phyloP scores from a whole-genome alignment of 2,888 invertebrate genomes.

The Nebria brevicollis region DNA sequence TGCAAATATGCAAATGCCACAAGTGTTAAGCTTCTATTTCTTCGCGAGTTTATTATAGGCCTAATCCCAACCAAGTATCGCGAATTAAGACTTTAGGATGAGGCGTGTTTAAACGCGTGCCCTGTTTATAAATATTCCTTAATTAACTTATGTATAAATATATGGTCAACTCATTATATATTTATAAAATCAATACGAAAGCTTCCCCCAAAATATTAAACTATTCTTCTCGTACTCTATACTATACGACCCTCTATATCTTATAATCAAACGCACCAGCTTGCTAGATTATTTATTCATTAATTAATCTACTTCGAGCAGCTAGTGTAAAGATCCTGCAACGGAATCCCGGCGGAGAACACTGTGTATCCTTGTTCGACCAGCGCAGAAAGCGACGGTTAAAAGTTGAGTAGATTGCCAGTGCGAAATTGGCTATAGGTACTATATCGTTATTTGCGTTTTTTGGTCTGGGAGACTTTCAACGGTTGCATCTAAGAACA shows the following conservation, averaged over 20 bases:
- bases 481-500: not conserved
- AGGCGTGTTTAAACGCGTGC: not conserved
- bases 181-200: not conserved
- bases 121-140: conserved; percentile 44
- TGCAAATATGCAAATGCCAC: not conserved
- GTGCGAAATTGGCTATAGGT: conserved; percentile 43
- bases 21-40: conserved; percentile 15
- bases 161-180: not conserved
- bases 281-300: conserved; percentile 63
- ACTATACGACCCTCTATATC: conserved; percentile 55
- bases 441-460: conserved; percentile 43
- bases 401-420: conserved; percentile 12
- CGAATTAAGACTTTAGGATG: conserved; percentile 37
- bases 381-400: conserved; percentile 4
- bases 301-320: conserved; percentile 62
- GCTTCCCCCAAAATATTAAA: not conserved
- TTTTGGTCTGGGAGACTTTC: conserved; percentile 21
- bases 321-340: conserved; percentile 49
- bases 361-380: conserved; percentile 29
- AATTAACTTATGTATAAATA: conserved; percentile 20
- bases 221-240: not conserved
- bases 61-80: conserved; percentile 37
- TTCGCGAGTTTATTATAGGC: conserved; percentile 34
- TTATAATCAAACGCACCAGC: conserved; percentile 61
- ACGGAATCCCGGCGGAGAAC: conserved; percentile 41